These are phyloP conservation scores for Agrilus biguttatus DNA, from an alignment of 2,888 invertebrate genomes.

Conservation along the genomic window DNA sequence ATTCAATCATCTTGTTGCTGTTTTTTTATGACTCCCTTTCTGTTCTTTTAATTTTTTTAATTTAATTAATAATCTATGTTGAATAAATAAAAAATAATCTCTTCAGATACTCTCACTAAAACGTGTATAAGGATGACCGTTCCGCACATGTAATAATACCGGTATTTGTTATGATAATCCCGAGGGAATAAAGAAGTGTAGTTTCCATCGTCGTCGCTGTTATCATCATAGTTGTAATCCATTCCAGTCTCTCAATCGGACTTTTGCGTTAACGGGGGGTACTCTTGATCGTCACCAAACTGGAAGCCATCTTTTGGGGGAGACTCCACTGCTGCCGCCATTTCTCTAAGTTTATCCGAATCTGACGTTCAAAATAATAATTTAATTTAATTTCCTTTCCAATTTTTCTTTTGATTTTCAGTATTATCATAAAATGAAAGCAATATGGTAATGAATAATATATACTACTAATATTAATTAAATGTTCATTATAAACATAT, in stretches of 20 bases:
- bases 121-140: constrained; percentile 24
- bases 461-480: too few species aligned
- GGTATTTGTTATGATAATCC: constrained; percentile 1
- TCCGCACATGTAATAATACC: constrained; percentile 22
- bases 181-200: neutral
- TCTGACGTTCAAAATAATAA: constrained; percentile 33
- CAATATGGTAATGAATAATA: too few species aligned
- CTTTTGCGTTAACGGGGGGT: constrained; percentile 62
- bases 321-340: constrained; percentile 55
- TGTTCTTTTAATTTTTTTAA: too few species aligned
- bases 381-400: constrained; percentile 5
- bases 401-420: constrained; percentile 1
- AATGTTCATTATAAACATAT: too few species aligned
- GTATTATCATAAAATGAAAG: neutral
- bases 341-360: constrained; percentile 58
- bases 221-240: constrained; percentile 11
- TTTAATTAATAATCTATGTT: constrained; percentile 13
- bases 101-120: constrained; percentile 24
- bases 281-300: constrained; percentile 69
- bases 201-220: constrained; percentile 9
- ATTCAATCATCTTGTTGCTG: too few species aligned
- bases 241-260: constrained; percentile 31
- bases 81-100: constrained; percentile 24
- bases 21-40: too few species aligned
- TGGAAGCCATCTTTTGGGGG: constrained; percentile 55